phyloP scores from a whole-genome alignment of 2,888 invertebrate species.

The Caenorhabditis sp. region DNA sequence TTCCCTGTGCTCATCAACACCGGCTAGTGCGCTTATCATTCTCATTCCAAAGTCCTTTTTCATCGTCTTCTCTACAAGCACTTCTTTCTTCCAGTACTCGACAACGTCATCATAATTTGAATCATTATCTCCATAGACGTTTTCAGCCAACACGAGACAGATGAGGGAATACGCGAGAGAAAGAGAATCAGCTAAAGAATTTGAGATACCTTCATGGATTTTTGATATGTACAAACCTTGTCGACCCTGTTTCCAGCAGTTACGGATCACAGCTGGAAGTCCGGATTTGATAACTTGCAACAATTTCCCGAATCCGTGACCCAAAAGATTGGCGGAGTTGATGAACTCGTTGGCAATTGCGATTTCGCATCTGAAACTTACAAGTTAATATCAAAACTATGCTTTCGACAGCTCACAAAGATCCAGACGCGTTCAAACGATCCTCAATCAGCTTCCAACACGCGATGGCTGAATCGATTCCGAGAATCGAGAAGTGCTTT shows the following conservation, averaged over 20 bases:
- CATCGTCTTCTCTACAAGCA: slow-evolving; percentile 47
- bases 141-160: slow-evolving; percentile 31
- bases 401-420: slow-evolving; percentile 3
- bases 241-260: slow-evolving; percentile 24
- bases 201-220: not conserved
- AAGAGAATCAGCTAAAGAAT: slow-evolving; percentile 31
- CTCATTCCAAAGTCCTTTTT: slow-evolving; percentile 51
- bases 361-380: slow-evolving; percentile 49
- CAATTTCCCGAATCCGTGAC: slow-evolving; percentile 47
- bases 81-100: slow-evolving; percentile 42
- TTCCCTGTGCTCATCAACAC: not conserved
- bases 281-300: slow-evolving; percentile 33
- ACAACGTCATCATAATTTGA: not conserved
- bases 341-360: slow-evolving; percentile 49
- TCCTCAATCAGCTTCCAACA: slow-evolving; percentile 50
- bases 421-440: slow-evolving; percentile 22
- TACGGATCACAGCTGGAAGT: slow-evolving; percentile 18
- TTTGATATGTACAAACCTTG: not conserved
- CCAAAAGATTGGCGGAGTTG: slow-evolving; percentile 38
- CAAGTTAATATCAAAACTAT: not conserved
- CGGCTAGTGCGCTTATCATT: slow-evolving; percentile 43
- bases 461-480: slow-evolving; percentile 45
- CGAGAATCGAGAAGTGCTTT: slow-evolving; percentile 48
- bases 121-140: slow-evolving; percentile 36
- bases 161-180: slow-evolving; percentile 41